These are phyloP conservation scores for Cyphomyrus discorhynchus DNA, from an alignment of 2,113 vertebrate genomes.

Conservation along the genomic window DNA sequence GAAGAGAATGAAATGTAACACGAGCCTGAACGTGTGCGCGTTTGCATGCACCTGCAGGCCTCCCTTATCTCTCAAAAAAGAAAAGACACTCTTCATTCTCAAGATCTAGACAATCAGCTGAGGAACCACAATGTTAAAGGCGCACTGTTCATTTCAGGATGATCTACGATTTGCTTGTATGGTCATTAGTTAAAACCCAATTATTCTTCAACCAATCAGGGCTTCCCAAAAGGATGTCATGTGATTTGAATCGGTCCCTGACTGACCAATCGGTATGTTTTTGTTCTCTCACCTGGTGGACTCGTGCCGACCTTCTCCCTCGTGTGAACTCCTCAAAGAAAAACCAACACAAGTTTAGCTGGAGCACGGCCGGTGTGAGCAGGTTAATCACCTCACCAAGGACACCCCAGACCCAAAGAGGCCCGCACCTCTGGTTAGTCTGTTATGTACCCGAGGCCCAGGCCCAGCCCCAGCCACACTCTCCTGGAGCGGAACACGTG, in stretches of 20 bases:
- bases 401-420: neutral
- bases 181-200: neutral
- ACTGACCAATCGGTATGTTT: neutral
- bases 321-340: constrained; percentile 75
- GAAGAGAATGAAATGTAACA: neutral
- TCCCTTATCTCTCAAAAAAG: neutral
- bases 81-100: neutral
- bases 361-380: neutral
- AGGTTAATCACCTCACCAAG: constrained; percentile 12
- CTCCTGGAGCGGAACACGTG: neutral
- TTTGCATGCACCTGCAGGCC: neutral
- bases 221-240: neutral
- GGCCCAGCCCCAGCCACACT: neutral
- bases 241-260: constrained; percentile 5
- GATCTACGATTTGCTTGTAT: neutral
- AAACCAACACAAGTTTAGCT: constrained; percentile 50
- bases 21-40: neutral
- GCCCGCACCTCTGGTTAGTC: neutral
- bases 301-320: constrained; percentile 71
- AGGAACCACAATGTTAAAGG: neutral
- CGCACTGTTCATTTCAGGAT: neutral
- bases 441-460: neutral
- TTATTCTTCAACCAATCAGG: neutral
- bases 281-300: constrained; percentile 66
- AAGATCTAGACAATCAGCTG: neutral